Evolutionary conservation across 2,888 invertebrate genomes (phyloP).

Genomic region (Temnothorax rugatulus): DNA sequence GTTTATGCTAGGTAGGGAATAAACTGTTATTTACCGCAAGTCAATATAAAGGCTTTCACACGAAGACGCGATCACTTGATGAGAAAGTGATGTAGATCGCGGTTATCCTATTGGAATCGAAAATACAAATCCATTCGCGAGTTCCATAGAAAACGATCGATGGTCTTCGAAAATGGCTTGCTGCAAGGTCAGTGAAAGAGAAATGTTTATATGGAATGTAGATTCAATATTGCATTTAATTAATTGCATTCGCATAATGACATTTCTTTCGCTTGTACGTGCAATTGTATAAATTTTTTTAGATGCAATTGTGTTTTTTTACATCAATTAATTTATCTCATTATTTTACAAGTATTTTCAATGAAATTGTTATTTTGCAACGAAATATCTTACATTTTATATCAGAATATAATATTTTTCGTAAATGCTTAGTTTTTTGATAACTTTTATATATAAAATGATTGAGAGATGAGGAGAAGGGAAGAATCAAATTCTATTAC

Average conservation of each 20-base stretch:
- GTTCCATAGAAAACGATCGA: slow-evolving; percentile 24
- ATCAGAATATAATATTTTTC: neutral
- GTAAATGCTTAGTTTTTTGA: neutral
- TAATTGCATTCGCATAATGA: neutral
- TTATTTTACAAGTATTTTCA: neutral
- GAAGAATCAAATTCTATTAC: too few relatives aligned
- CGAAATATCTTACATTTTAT: too few relatives aligned
- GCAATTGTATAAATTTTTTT: neutral
- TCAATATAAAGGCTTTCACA: slow-evolving; percentile 83
- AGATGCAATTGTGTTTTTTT: neutral
- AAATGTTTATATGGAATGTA: neutral
- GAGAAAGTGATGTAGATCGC: slow-evolving; percentile 79
- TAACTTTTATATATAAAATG: too few relatives aligned
- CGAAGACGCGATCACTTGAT: slow-evolving; percentile 79
- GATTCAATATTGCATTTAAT: neutral
- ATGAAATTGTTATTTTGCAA: too few relatives aligned
- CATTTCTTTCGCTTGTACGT: neutral
- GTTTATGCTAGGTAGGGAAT: slow-evolving; percentile 57
- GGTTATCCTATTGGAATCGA: slow-evolving; percentile 63
- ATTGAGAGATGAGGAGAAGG: too few relatives aligned
- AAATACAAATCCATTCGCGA: slow-evolving; percentile 51
- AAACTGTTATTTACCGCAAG: slow-evolving; percentile 70
- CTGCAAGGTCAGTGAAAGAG: slow-evolving; percentile 64
- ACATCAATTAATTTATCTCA: neutral
- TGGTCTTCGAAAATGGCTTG: slow-evolving; percentile 69